Evolutionary conservation across 1,140 invertebrate genomes (phyloP), one percentile per base, ranked within the genome.

Genomic region (Nephila pilipes): DNA sequence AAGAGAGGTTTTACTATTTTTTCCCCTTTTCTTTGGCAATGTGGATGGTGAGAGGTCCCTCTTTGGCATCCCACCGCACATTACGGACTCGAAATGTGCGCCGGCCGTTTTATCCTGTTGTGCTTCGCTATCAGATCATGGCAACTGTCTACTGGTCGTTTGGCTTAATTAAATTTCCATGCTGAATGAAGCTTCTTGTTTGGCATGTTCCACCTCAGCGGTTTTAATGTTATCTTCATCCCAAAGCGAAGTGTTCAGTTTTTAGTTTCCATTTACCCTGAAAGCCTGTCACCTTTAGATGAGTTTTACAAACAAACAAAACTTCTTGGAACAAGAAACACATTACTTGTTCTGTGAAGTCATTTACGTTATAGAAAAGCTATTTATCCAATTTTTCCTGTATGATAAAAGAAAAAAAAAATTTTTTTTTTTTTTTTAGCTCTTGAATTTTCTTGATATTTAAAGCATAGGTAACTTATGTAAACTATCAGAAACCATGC

Each of bases 91-190:
- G 46, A 46, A 46, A 46, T 46, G 46, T 46, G 36, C 75, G n/a
- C 25, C 32, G 36, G 75, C 75, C 75, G 32, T 80, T 80, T 80
- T 38, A 8, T 29, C 75, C 32, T 46, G 75, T 36, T 54, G 38
- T 20, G 46, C 46, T 83, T 83, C 80, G 46, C 29, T 54, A 85
- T 85, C 83, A 36, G 80, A 81, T 81, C 46, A 29, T 81, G 80
- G 80, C 80, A 81, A 55, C 32, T 75, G 80, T 81, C 46, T 81
- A 38, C 38, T 81, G 20, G 36, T 55, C 38, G 80, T 55, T 55
- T n/a, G 46, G 80, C 46, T 81, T 81, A 81, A 81, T 81, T 81
- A 81, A 81, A 81, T 81, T 81, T 81, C 80, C 80, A 29, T 81
- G 46, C 36, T 81, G 80, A 81, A 81, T 81, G 80, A 75, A 32